These are phyloP conservation scores for Cristatella mucedo DNA, from an alignment of 2,888 invertebrate genomes.

Conservation along the genomic window DNA sequence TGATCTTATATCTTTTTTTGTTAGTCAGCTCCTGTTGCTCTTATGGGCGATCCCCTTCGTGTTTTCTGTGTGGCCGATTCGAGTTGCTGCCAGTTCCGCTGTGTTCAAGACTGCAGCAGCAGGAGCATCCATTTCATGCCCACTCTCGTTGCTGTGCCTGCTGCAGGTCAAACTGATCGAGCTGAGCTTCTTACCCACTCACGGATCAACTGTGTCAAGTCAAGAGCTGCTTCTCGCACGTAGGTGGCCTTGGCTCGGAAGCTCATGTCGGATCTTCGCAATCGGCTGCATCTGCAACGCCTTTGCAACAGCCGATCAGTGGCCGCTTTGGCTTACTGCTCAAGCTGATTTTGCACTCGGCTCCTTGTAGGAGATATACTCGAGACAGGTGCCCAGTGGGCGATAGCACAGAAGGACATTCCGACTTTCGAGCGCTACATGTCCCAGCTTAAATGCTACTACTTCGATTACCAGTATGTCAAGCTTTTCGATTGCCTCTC, in stretches of 20 bases:
- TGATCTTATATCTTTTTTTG: too few species aligned
- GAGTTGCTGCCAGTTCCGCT: neutral
- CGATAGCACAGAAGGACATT: conserved; percentile 77
- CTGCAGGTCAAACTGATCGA: conserved; percentile 72
- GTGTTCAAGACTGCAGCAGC: neutral
- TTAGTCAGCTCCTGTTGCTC: too few species aligned
- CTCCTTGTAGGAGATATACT: conserved; percentile 57
- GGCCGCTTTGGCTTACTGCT: conserved; percentile 4
- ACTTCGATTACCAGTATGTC: conserved; percentile 74
- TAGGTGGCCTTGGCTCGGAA: conserved; percentile 28
- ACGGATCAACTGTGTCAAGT: conserved; percentile 54
- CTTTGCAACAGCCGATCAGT: conserved; percentile 10
- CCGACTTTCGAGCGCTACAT: conserved; percentile 90
- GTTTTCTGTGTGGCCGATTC: neutral
- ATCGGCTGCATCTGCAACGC: conserved; percentile 2
- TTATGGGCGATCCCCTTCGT: neutral
- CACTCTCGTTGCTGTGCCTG: too few species aligned
- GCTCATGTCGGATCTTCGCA: too few species aligned
- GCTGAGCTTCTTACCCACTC: conserved; percentile 67
- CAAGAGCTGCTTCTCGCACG: conserved; percentile 63
- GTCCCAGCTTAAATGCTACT: conserved; percentile 91
- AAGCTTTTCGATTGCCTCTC: too few species aligned
- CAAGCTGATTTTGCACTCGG: conserved; percentile 8
- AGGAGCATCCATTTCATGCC: conserved; percentile 25
- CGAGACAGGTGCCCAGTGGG: conserved; percentile 91